Percentiles rank a stretch among this genome's conserved stretches.
phyloP scores from a whole-genome alignment of 2,888 invertebrate genomes.

The Drosophila yooni region DNA sequence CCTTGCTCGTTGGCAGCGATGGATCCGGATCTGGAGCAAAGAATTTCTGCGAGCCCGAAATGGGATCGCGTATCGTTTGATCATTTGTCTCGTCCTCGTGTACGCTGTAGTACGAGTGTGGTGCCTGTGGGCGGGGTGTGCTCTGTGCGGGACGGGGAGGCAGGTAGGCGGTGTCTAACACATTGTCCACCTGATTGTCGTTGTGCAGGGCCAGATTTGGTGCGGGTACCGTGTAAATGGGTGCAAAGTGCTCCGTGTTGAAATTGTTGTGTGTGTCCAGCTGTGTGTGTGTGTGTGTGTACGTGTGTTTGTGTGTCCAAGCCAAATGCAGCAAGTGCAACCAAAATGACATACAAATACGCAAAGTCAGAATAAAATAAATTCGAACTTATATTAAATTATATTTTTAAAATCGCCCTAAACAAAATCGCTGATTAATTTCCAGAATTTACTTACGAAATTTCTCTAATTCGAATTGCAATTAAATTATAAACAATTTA shows the following conservation, averaged over 20 bases:
- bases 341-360: neutral
- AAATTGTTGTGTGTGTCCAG: constrained; percentile 80
- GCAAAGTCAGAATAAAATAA: neutral
- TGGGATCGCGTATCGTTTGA: constrained; percentile 83
- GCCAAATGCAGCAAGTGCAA: constrained; percentile 5
- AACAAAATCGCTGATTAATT: neutral
- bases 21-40: constrained; percentile 86
- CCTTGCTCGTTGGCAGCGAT: constrained; percentile 84
- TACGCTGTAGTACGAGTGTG: constrained; percentile 85
- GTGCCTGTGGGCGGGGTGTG: constrained; percentile 46
- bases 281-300: constrained; percentile 50
- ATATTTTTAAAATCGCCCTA: neutral
- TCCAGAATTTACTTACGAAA: neutral
- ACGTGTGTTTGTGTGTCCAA: neutral
- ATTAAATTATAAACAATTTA: neutral
- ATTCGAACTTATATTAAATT: neutral
- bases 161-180: constrained; percentile 69
- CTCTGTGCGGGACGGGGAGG: constrained; percentile 57
- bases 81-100: constrained; percentile 86
- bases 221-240: constrained; percentile 94
- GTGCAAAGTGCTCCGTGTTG: constrained; percentile 96
- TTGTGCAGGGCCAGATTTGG: constrained; percentile 88
- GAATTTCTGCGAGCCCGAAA: constrained; percentile 84
- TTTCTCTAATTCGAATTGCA: neutral
- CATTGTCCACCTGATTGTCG: constrained; percentile 82